Evolutionary conservation across 2,888 invertebrate species (phyloP).

Genomic region (Tanypteryx hageni): DNA sequence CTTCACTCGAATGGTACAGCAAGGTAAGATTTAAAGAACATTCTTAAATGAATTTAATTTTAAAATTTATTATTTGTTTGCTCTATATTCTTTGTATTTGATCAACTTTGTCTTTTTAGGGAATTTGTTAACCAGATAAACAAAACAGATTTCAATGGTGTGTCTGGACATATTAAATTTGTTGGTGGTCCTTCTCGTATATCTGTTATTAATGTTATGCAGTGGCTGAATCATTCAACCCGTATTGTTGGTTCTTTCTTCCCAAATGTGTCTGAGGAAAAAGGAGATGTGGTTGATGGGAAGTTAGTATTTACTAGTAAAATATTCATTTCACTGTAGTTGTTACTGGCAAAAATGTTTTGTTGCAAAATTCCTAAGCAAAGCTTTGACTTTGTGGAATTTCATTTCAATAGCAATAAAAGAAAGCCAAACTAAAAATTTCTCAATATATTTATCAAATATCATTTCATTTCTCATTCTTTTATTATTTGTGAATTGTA

Average conservation of each 20-base stretch:
- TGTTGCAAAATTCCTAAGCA: no score
- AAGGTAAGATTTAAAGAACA: constrained; percentile 73
- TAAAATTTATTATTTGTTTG: constrained; percentile 28
- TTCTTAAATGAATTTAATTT: not conserved
- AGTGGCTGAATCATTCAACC: constrained; percentile 78
- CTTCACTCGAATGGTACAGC: constrained; percentile 78
- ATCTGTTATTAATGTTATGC: constrained; percentile 80
- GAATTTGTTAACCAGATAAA: constrained; percentile 81
- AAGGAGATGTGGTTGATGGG: constrained; percentile 77
- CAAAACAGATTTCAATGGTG: constrained; percentile 83
- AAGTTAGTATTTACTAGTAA: constrained; percentile 68
- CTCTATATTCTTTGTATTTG: constrained; percentile 58
- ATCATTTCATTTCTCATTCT: no score
- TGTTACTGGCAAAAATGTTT: no score
- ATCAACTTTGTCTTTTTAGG: constrained; percentile 73
- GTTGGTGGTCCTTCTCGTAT: constrained; percentile 82
- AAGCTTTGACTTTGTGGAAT: not conserved
- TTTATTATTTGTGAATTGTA: no score
- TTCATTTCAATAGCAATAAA: not conserved
- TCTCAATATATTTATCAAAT: not conserved
- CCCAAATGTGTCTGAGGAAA: constrained; percentile 77
- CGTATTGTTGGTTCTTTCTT: constrained; percentile 79
- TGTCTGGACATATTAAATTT: constrained; percentile 85
- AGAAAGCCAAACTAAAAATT: not conserved
- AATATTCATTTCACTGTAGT: no score